Base-by-base conservation (phyloP, 2,888 invertebrate genomes). In the Thalpophila matura region DNA sequence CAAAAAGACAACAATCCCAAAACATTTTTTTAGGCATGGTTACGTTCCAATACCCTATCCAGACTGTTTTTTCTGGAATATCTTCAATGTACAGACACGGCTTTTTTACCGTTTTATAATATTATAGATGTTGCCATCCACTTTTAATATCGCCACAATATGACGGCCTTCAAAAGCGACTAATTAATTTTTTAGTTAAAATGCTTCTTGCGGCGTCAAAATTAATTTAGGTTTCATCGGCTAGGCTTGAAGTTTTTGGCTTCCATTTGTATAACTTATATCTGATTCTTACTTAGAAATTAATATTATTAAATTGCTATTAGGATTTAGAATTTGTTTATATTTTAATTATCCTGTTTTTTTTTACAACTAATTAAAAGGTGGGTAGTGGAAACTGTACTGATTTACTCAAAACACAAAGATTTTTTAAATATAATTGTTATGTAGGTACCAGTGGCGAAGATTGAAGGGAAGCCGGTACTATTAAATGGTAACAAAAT, bases 161-260 rank as follows among this genome's bases (percentile, higher is more conserved):
- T 47, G 49, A 14, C 29, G 49, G 18, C 31, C 40, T 56, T 51
- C 45, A 49, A 40, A 50, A 35, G 12, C 12, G 16, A 40, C 50
- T 72, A 74, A 72, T 72, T 74, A 68, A 62, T 27, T 69, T 63
- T 73, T 62, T 58, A 35, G 40, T 43, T 58, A 55, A 62, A 62
- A 72, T 35, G 63, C 42, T 50, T 63, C 54, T 58, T 63, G 49
- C 38, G 54, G 26, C 43, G 14, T 12, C 42, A n/a, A 58, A 62
- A 63, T 72, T 69, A 60, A 56, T 51, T 54, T 57, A 51, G 12
- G 33, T 50, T 50, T 35, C 24, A 47, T 67, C 51, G 50, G 49
- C 14, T 40, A 47, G 46, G 29, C 40, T 56, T 51, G 18, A 53
- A 49, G 20, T 24, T 69, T 47, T 59, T 50, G 20, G 27, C 47